A percentile compares a stretch with the other conserved stretches of the same genome.
Conservation (phyloP, 1,140 invertebrate species). For the Diuraphis noxia region DNA sequence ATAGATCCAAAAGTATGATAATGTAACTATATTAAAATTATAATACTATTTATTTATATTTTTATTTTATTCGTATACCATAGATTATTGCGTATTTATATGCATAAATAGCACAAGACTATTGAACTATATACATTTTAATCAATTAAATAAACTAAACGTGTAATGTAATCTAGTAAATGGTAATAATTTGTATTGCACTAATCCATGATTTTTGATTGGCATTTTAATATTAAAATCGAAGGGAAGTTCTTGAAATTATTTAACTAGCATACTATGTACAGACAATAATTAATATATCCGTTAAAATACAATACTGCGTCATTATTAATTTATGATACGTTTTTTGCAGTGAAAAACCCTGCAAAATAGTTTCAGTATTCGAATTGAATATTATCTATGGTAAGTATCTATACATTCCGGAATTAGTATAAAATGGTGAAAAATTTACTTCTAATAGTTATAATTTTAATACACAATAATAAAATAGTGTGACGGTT, state of each 20-base stretch:
- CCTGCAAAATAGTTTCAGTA: not conserved
- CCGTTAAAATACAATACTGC: not conserved
- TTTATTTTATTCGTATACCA: not conserved
- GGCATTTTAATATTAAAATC: not conserved
- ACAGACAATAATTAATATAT: not conserved
- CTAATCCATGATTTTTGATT: not conserved
- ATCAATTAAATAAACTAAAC: not conserved
- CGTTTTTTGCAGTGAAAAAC: not conserved
- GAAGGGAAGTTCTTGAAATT: not conserved
- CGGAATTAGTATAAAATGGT: not conserved
- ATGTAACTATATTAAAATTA: not conserved
- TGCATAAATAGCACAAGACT: not conserved
- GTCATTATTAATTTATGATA: too few species aligned
- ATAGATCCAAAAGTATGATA: not conserved
- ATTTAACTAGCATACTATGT: not conserved
- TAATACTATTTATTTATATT: not conserved
- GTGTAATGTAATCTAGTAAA: not conserved
- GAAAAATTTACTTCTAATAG: not conserved
- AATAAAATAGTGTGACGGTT: not conserved
- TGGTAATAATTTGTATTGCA: not conserved
- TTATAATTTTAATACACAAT: not conserved
- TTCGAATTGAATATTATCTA: not conserved
- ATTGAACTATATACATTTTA: not conserved
- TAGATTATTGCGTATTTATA: not conserved
- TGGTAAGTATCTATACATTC: not conserved